phyloP scores from a whole-genome alignment of 2,888 invertebrate species.

The Cyaniris semiargus region DNA sequence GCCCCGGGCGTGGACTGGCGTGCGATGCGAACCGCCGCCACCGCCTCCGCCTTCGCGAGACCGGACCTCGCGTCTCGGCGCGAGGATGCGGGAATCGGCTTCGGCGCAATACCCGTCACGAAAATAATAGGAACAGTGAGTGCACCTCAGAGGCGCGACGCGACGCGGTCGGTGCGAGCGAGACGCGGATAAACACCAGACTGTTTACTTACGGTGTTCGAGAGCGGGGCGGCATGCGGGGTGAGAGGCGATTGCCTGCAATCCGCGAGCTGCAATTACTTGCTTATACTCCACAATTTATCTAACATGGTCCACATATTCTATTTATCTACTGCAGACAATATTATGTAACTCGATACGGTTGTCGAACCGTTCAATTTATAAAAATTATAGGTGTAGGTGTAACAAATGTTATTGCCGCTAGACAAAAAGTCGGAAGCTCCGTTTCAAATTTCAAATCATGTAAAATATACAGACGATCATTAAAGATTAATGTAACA shows the following conservation, averaged over 20 bases:
- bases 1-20: conserved; percentile 76
- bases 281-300: conserved; percentile 68
- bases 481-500: not conserved
- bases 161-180: conserved; percentile 79
- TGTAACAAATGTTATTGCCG: not conserved
- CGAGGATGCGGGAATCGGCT: conserved; percentile 80
- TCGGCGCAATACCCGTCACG: conserved; percentile 81
- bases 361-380: not conserved
- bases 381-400: not conserved
- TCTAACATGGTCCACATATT: conserved; percentile 54
- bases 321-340: conserved; percentile 23
- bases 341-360: conserved; percentile 32
- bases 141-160: conserved; percentile 80
- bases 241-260: conserved; percentile 72
- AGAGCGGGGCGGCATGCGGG: conserved; percentile 69
- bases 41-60: conserved; percentile 76
- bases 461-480: not conserved
- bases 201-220: conserved; percentile 80
- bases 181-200: conserved; percentile 81
- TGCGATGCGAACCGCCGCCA: conserved; percentile 71
- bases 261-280: conserved; percentile 79
- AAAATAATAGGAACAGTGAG: conserved; percentile 81
- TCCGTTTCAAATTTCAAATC: not conserved
- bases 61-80: conserved; percentile 79
- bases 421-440: not conserved